Evolutionary conservation across 1,140 invertebrate genomes (phyloP).

Genomic region (Listronotus bonariensis): DNA sequence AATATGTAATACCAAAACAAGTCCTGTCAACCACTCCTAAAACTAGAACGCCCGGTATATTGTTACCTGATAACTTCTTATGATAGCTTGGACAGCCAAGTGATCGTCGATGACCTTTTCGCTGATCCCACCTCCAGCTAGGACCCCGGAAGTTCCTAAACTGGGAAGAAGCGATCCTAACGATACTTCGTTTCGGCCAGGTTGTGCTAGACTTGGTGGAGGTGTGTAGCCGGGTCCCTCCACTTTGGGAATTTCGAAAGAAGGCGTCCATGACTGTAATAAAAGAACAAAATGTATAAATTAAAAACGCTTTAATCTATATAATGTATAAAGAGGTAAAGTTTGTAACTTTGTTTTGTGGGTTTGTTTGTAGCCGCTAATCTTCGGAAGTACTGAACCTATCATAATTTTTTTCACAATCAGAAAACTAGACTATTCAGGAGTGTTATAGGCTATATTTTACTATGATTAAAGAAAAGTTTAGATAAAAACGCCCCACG

Average conservation of each 20-base stretch:
- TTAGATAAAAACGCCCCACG: too few relatives aligned
- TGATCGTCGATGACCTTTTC: constrained; percentile 97
- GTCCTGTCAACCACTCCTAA: not conserved
- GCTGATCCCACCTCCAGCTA: constrained; percentile 64
- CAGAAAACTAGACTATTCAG: too few relatives aligned
- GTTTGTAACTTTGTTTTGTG: too few relatives aligned
- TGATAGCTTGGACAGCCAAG: constrained; percentile 97
- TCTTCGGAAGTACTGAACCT: too few relatives aligned
- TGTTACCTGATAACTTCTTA: constrained; percentile 96
- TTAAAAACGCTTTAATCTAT: too few relatives aligned
- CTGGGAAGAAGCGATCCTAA: constrained; percentile 67
- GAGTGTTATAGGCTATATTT: too few relatives aligned
- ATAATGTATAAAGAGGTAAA: too few relatives aligned
- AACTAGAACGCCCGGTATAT: not conserved
- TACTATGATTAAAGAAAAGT: too few relatives aligned
- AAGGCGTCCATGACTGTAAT: constrained; percentile 95
- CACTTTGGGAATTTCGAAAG: constrained; percentile 85
- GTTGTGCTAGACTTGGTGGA: constrained; percentile 79
- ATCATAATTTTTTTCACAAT: too few relatives aligned
- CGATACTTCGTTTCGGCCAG: constrained; percentile 74
- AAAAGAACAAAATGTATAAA: constrained; percentile 40
- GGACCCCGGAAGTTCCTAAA: constrained; percentile 53
- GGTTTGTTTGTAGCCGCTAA: too few relatives aligned
- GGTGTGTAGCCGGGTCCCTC: constrained; percentile 85
- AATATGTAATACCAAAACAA: not conserved